A percentile compares a stretch with the other conserved stretches of the same genome.
phyloP scores from a whole-genome alignment of 2,797 vertebrate genomes.

The Pangasius djambal region DNA sequence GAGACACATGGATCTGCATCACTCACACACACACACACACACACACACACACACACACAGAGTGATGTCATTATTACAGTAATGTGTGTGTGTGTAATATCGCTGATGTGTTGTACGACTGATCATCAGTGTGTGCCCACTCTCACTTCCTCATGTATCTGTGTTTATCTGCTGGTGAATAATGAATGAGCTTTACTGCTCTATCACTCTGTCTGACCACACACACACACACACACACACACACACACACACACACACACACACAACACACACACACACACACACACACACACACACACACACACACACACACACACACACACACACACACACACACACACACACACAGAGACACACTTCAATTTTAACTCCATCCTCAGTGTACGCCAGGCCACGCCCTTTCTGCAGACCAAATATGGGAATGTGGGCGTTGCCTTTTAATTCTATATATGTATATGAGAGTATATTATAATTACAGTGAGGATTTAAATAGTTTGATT shows the following conservation, averaged over 20 bases:
- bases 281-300: background rate
- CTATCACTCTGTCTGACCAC: background rate
- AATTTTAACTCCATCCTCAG: background rate
- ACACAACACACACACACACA: slow-evolving; percentile 10
- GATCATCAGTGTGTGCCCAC: slow-evolving; percentile 11
- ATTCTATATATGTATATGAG: background rate
- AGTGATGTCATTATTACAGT: background rate
- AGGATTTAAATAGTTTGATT: too few relatives aligned
- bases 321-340: background rate
- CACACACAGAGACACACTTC: background rate
- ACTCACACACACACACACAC: background rate
- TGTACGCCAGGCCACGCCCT: background rate
- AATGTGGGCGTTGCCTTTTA: background rate
- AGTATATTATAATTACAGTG: too few relatives aligned
- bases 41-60: background rate
- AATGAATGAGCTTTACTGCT: slow-evolving; percentile 18
- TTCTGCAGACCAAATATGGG: background rate
- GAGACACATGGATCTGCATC: too few relatives aligned
- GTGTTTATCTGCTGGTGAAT: slow-evolving; percentile 26
- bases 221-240: slow-evolving; percentile 8
- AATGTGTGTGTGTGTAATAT: background rate
- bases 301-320: background rate
- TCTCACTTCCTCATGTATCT: slow-evolving; percentile 24
- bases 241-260: slow-evolving; percentile 8
- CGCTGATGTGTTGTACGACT: background rate